Conservation (phyloP, 2,113 vertebrate species). For the Varanus komodoensis region DNA sequence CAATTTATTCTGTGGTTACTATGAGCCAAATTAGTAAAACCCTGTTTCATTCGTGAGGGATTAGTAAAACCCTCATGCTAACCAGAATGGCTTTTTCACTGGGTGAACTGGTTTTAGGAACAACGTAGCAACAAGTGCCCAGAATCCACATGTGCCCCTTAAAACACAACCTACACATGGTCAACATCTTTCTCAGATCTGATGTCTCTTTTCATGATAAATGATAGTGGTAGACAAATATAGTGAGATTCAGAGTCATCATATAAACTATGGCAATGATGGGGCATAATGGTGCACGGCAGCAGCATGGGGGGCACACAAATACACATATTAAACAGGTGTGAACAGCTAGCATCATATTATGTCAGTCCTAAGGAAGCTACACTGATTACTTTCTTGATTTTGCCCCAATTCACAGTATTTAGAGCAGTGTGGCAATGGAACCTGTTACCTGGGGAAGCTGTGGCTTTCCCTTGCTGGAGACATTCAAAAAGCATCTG, state of each 20-base stretch:
- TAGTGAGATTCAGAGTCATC: neutral
- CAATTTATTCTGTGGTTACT: slow-evolving; percentile 56
- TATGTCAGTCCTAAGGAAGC: neutral
- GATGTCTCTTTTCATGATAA: neutral
- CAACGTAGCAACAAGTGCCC: neutral
- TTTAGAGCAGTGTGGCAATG: too few species aligned
- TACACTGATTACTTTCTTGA: neutral
- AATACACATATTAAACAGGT: too few species aligned
- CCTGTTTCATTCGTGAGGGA: neutral
- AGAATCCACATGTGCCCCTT: neutral
- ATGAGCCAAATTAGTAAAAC: neutral
- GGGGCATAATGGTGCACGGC: neutral
- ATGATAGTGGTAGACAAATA: neutral
- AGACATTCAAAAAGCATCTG: too few species aligned
- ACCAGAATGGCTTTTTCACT: neutral
- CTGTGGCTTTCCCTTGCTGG: too few species aligned
- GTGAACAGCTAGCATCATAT: neutral
- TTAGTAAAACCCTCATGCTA: neutral
- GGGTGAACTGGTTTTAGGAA: neutral
- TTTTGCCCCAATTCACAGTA: neutral
- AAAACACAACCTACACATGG: neutral
- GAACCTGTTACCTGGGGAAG: too few species aligned
- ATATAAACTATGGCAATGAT: neutral
- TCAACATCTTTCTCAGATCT: neutral
- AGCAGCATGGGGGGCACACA: too few species aligned